Conservation (phyloP, 1,140 invertebrate species). For the Saccostrea echinata region DNA sequence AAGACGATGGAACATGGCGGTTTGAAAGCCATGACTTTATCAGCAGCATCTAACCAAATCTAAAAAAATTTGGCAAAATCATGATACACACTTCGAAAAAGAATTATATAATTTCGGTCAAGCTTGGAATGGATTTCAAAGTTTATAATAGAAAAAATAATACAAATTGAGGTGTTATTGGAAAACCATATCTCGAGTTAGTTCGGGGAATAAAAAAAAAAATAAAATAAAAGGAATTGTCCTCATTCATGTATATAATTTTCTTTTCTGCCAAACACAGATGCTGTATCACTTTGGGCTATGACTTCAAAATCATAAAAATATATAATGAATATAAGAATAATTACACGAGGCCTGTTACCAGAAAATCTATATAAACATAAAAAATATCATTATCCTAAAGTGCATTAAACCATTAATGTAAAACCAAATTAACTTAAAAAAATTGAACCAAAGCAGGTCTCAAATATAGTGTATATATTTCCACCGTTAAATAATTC, state of each 20-base stretch:
- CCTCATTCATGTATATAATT: not conserved
- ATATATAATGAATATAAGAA: conserved; percentile 9
- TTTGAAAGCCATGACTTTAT: conserved; percentile 19
- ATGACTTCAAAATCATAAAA: conserved; percentile 22
- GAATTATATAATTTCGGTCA: conserved; percentile 28
- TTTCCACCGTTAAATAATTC: too few relatives aligned
- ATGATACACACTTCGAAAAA: not conserved
- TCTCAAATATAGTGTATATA: not conserved
- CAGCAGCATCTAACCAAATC: conserved; percentile 22
- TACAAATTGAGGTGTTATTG: not conserved
- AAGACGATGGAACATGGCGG: conserved; percentile 14
- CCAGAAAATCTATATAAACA: conserved; percentile 27
- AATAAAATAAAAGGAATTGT: not conserved
- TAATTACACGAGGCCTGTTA: conserved; percentile 31
- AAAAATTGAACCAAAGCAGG: not conserved
- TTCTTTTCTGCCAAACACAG: not conserved
- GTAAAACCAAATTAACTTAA: conserved; percentile 5
- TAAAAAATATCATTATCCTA: conserved; percentile 8
- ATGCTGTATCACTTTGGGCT: conserved; percentile 9
- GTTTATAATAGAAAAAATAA: not conserved
- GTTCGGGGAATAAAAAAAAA: not conserved
- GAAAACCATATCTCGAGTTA: not conserved
- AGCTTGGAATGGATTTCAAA: not conserved
- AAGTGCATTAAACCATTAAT: not conserved
- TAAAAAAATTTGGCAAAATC: not conserved